A percentile compares a stretch with the other conserved stretches of the same genome.
Conservation (phyloP, 1,140 invertebrate species). For the Drosophila busckii region DNA sequence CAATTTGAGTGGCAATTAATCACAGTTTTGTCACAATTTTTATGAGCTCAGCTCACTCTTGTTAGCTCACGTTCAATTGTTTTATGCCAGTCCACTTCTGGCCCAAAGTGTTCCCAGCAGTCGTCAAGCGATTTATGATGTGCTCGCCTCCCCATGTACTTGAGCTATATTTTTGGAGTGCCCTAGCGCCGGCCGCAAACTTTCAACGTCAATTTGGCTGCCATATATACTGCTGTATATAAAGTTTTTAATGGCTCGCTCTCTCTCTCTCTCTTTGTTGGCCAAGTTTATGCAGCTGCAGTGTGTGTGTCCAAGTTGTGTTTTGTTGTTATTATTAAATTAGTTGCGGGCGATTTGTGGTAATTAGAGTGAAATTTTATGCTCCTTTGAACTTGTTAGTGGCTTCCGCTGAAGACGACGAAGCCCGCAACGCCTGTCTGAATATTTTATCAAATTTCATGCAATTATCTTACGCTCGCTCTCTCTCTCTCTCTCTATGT, state of each 20-base stretch:
- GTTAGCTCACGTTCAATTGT: constrained; percentile 63
- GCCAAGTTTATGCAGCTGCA: constrained; percentile 69
- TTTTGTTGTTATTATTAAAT: constrained; percentile 70
- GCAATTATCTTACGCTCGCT: constrained; percentile 1
- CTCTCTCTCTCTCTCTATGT: neutral
- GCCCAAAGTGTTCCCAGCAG: constrained; percentile 28
- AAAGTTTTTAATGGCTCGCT: constrained; percentile 69
- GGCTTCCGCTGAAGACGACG: neutral
- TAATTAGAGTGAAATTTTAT: constrained; percentile 70
- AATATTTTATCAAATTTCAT: constrained; percentile 13
- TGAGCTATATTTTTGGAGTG: constrained; percentile 49
- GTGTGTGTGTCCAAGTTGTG: constrained; percentile 30
- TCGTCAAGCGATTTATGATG: constrained; percentile 14
- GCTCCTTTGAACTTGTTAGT: constrained; percentile 30
- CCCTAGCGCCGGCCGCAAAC: constrained; percentile 39
- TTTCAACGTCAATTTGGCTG: constrained; percentile 60
- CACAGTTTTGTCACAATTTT: constrained; percentile 70
- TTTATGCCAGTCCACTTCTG: constrained; percentile 69
- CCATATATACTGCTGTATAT: constrained; percentile 30
- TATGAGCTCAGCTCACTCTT: constrained; percentile 35
- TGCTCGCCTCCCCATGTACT: constrained; percentile 26
- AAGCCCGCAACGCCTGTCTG: constrained; percentile 2
- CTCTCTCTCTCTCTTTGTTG: no score
- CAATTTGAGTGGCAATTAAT: constrained; percentile 62
- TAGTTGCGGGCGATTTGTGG: constrained; percentile 74